Percentiles rank a stretch among this genome's conserved stretches.
Conservation (phyloP, 2,888 invertebrate genomes). For the Rhagonycha lutea region DNA sequence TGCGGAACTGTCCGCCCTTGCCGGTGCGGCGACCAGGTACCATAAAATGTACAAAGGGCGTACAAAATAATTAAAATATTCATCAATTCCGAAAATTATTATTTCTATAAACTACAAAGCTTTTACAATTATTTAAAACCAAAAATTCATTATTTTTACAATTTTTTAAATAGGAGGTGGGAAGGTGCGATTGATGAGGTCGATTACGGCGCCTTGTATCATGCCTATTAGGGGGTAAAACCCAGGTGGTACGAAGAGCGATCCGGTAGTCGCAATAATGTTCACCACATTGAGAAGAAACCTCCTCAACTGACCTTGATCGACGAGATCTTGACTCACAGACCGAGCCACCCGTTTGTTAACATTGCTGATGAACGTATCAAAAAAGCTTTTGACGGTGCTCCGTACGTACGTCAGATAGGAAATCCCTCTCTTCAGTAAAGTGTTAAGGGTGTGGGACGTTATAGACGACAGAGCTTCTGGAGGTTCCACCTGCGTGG, state of each 20-base stretch:
- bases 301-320: background rate
- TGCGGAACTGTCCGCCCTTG: too few relatives aligned
- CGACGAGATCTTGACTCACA: background rate
- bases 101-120: background rate
- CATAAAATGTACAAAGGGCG: too few relatives aligned
- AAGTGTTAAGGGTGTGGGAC: background rate
- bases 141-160: background rate
- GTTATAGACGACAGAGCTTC: background rate
- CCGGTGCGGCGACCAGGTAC: too few relatives aligned
- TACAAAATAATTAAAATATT: background rate
- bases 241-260: background rate
- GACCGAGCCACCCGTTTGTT: background rate
- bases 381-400: slow-evolving; percentile 4
- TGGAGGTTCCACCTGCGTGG: background rate
- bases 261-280: background rate
- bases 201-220: background rate
- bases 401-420: slow-evolving; percentile 1
- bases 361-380: slow-evolving; percentile 6
- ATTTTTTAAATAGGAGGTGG: background rate
- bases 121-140: background rate
- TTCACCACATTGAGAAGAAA: background rate
- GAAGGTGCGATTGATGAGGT: background rate
- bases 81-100: background rate
- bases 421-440: slow-evolving; percentile 1
- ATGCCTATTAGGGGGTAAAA: background rate